Percentiles rank a stretch among this genome's conserved stretches.
Evolutionary conservation across 2,797 vertebrate species (phyloP).

Genomic region (Florisuga fusca): DNA sequence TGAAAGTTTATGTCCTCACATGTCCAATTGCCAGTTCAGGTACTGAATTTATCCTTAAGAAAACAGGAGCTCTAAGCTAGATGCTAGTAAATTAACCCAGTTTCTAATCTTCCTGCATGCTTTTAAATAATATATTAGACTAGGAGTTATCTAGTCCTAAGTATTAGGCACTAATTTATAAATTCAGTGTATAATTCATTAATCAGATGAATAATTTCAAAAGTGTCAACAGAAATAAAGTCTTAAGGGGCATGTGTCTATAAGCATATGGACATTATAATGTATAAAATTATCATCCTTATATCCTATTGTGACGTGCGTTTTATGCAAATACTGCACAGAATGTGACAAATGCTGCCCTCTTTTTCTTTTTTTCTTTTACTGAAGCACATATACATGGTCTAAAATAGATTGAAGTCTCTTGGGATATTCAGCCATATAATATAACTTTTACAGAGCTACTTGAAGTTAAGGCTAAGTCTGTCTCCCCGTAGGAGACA

Average conservation of each 20-base stretch:
- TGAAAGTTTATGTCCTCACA: not conserved
- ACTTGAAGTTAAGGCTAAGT: constrained; percentile 19
- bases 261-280: constrained; percentile 55
- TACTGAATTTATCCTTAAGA: constrained; percentile 18
- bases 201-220: constrained; percentile 60
- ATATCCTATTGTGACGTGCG: constrained; percentile 52
- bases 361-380: not conserved
- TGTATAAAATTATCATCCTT: constrained; percentile 65
- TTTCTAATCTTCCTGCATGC: constrained; percentile 52
- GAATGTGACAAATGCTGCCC: constrained; percentile 3
- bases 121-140: constrained; percentile 68
- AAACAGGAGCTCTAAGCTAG: constrained; percentile 34
- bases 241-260: constrained; percentile 50
- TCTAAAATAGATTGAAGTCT: not conserved
- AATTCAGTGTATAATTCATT: constrained; percentile 67
- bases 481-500: not conserved
- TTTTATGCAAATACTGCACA: constrained; percentile 8
- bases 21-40: not conserved
- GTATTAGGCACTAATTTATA: constrained; percentile 42
- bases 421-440: not conserved
- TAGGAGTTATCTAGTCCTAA: constrained; percentile 44
- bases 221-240: constrained; percentile 53
- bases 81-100: constrained; percentile 48
- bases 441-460: constrained; percentile 5
- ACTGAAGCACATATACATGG: not conserved